Evolutionary conservation across 2,797 vertebrate genomes (phyloP).

Genomic region (Peromyscus eremicus): DNA sequence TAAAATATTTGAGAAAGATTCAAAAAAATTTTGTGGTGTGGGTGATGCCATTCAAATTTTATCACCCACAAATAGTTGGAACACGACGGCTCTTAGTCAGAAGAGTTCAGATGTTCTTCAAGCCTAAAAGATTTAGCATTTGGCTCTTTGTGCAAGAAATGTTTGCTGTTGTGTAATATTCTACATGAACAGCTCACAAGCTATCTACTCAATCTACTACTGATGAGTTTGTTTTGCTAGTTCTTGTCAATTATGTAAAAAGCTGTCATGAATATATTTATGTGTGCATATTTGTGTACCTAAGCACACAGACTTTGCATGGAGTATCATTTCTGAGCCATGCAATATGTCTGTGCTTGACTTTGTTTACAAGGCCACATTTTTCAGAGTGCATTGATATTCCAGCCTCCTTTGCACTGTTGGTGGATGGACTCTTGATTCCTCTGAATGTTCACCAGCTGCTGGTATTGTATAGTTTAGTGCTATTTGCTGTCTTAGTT

Average conservation of each 20-base stretch:
- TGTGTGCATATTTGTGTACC: background rate
- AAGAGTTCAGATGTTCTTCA: background rate
- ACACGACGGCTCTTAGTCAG: background rate
- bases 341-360: background rate
- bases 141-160: background rate
- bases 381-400: background rate
- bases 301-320: background rate
- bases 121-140: background rate
- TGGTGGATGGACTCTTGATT: background rate
- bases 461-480: background rate
- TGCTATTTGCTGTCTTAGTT: background rate
- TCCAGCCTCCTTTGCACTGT: background rate
- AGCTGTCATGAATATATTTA: background rate
- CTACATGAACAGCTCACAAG: background rate
- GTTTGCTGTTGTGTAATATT: background rate
- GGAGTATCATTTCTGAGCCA: background rate
- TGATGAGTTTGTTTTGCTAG: background rate
- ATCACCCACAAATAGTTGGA: background rate
- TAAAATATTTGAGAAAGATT: conserved; percentile 26
- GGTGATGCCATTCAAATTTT: background rate
- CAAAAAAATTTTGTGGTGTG: background rate
- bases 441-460: background rate
- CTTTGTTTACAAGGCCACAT: background rate
- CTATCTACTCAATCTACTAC: background rate
- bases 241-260: background rate